Conservation (phyloP, 2,888 invertebrate genomes). For the Apamea epomidion region DNA sequence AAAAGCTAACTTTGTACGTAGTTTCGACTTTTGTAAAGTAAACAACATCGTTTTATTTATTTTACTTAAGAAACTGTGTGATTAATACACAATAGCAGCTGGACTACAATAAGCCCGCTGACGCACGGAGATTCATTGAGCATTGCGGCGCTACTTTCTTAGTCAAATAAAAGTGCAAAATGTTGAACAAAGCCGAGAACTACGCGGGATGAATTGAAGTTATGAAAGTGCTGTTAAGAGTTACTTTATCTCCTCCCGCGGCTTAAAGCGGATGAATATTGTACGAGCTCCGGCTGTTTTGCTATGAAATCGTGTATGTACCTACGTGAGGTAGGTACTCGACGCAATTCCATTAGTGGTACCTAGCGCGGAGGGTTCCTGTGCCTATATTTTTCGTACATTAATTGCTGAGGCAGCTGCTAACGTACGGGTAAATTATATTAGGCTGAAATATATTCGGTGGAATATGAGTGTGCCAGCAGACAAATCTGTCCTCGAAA, state of each 20-base stretch:
- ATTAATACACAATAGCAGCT: slow-evolving; percentile 31
- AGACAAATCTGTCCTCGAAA: neutral
- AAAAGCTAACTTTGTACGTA: slow-evolving; percentile 1
- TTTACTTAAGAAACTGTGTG: slow-evolving; percentile 5
- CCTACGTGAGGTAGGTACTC: slow-evolving; percentile 34
- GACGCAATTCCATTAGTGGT: slow-evolving; percentile 57
- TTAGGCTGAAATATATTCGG: neutral
- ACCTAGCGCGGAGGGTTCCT: slow-evolving; percentile 9
- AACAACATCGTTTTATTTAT: slow-evolving; percentile 22
- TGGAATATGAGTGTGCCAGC: neutral
- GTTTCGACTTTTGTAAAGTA: slow-evolving; percentile 11
- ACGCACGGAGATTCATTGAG: slow-evolving; percentile 50
- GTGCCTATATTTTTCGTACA: slow-evolving; percentile 22
- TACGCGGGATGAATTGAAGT: slow-evolving; percentile 62
- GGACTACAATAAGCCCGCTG: slow-evolving; percentile 21
- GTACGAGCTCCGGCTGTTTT: slow-evolving; percentile 55
- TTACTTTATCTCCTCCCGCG: slow-evolving; percentile 61
- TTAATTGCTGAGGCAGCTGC: slow-evolving; percentile 44
- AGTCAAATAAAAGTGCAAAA: slow-evolving; percentile 60
- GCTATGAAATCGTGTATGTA: slow-evolving; percentile 46
- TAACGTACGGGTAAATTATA: neutral
- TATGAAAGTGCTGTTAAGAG: slow-evolving; percentile 70
- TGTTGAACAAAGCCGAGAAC: slow-evolving; percentile 52
- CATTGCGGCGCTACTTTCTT: slow-evolving; percentile 38
- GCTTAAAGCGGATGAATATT: slow-evolving; percentile 65